These are phyloP conservation scores for Formicarius rufipectus DNA, from an alignment of 2,113 vertebrate species.

Conservation along the genomic window DNA sequence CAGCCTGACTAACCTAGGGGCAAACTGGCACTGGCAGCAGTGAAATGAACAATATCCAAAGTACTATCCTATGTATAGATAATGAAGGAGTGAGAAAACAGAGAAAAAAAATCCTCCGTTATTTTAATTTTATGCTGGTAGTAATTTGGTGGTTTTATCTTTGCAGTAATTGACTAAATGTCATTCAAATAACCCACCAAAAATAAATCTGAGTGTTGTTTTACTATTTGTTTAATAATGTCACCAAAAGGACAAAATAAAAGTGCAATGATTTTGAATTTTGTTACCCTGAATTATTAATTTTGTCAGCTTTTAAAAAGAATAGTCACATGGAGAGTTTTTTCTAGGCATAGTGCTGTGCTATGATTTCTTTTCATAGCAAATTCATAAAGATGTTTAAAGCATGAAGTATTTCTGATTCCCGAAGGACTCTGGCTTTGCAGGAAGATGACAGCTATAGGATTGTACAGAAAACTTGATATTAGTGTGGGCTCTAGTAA, in stretches of 20 bases:
- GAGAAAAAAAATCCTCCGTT: background rate
- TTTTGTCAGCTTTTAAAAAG: background rate
- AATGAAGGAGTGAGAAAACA: background rate
- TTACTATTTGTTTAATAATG: background rate
- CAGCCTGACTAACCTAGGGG: background rate
- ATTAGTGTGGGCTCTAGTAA: background rate
- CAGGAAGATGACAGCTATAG: background rate
- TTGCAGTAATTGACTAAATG: background rate
- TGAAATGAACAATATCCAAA: background rate
- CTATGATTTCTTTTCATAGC: background rate
- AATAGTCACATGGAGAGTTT: background rate
- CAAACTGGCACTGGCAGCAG: background rate
- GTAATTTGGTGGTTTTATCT: background rate
- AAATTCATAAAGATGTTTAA: slow-evolving; percentile 22
- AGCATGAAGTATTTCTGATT: background rate
- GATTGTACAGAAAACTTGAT: background rate
- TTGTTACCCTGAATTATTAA: background rate
- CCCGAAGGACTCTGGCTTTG: background rate
- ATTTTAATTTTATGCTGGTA: background rate
- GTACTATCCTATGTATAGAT: background rate
- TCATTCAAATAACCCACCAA: background rate
- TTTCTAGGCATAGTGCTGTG: background rate
- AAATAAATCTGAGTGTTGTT: background rate
- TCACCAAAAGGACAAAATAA: background rate
- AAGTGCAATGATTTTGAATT: background rate